Percentiles rank a stretch among this genome's conserved stretches.
phyloP scores from a whole-genome alignment of 64 coral and sea anemone species.

The Stylophora pistillata region DNA sequence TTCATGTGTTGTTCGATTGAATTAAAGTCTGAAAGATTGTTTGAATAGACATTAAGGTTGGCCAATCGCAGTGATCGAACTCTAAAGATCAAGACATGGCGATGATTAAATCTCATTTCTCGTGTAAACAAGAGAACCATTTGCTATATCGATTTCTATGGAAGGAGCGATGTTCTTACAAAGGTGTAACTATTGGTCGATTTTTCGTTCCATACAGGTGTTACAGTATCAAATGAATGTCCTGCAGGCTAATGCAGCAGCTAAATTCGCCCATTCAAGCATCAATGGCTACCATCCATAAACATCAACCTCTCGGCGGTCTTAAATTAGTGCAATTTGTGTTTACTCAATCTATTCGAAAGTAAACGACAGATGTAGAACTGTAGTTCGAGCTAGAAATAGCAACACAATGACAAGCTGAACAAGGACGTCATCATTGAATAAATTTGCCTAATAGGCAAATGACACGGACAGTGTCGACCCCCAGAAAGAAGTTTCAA shows the following conservation, averaged over 20 bases:
- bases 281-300: not conserved
- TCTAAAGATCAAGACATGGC: not conserved
- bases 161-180: not conserved
- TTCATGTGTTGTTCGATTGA: not conserved
- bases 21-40: not conserved
- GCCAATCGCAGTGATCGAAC: not conserved
- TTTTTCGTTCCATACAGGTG: not conserved
- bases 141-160: not conserved
- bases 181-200: not conserved
- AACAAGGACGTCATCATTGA: slow-evolving; percentile 39
- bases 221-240: not conserved
- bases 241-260: not conserved
- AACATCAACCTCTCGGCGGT: slow-evolving; percentile 13
- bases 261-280: not conserved
- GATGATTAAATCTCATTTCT: not conserved
- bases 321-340: not conserved
- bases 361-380: not conserved
- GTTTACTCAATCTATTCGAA: slow-evolving; percentile 6
- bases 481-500: slow-evolving; percentile 31
- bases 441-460: slow-evolving; percentile 30
- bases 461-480: slow-evolving; percentile 9
- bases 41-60: not conserved
- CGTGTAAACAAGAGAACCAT: slow-evolving; percentile 1
- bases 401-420: slow-evolving; percentile 27
- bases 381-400: not conserved